These are phyloP conservation scores for Calephelis nemesis DNA, from an alignment of 1,140 invertebrate genomes.

Conservation along the genomic window DNA sequence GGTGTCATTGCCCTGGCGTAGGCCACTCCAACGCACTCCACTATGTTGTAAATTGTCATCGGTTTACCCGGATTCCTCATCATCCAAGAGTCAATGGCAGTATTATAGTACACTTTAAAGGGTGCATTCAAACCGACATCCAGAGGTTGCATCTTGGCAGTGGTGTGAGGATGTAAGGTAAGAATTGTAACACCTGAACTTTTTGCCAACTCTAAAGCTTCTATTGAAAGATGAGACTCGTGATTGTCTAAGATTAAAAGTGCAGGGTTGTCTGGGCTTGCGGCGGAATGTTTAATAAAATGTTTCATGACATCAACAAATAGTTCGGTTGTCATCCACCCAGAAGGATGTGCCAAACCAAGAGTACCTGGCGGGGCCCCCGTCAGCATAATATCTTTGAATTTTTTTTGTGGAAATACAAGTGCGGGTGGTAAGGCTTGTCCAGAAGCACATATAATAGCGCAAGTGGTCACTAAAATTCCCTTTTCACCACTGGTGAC, in stretches of 20 bases:
- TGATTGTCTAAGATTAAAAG: slow-evolving; percentile 3
- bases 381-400: background rate
- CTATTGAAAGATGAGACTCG: slow-evolving; percentile 2
- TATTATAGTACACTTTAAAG: slow-evolving; percentile 12
- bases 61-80: slow-evolving; percentile 16
- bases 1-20: slow-evolving; percentile 12
- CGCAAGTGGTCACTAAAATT: slow-evolving; percentile 6
- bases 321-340: slow-evolving; percentile 2
- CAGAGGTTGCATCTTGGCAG: slow-evolving; percentile 19
- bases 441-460: slow-evolving; percentile 8
- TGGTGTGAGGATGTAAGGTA: slow-evolving; percentile 24
- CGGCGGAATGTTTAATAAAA: background rate
- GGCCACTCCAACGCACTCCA: slow-evolving; percentile 18
- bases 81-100: slow-evolving; percentile 19
- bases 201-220: slow-evolving; percentile 4
- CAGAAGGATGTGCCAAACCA: background rate
- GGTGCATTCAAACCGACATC: slow-evolving; percentile 24
- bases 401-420: slow-evolving; percentile 9
- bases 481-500: slow-evolving; percentile 14
- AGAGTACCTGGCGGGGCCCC: slow-evolving; percentile 8
- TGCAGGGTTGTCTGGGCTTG: background rate
- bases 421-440: slow-evolving; percentile 5
- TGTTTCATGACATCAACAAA: slow-evolving; percentile 1
- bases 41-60: slow-evolving; percentile 22
- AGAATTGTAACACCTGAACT: slow-evolving; percentile 10